These are phyloP conservation scores for Corapipo altera DNA, from an alignment of 2,113 vertebrate genomes.

Conservation along the genomic window DNA sequence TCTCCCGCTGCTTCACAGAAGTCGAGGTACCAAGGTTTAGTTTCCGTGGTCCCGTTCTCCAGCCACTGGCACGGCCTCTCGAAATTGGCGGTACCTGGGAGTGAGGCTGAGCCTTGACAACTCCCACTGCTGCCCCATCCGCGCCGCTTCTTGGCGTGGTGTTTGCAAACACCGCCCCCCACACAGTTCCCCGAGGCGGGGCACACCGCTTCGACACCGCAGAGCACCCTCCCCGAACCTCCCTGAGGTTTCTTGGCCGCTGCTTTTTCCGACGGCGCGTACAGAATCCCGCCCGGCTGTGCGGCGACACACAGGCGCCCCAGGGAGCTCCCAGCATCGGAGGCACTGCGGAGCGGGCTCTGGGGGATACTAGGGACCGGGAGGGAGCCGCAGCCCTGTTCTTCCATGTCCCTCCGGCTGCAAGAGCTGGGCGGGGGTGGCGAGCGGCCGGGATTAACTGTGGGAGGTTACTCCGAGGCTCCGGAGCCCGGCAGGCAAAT, in stretches of 20 bases:
- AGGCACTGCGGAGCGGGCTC: fast-evolving
- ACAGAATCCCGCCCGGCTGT: fast-evolving
- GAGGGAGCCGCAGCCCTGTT: not conserved
- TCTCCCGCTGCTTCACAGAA: not conserved
- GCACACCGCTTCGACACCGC: not conserved
- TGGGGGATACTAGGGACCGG: not conserved
- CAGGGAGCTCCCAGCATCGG: not conserved
- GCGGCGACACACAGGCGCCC: not conserved
- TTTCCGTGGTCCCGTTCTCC: not conserved
- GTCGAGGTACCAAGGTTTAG: not conserved
- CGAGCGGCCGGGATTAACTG: not conserved
- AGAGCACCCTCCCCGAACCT: not conserved
- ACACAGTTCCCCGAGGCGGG: not conserved
- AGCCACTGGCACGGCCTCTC: not conserved
- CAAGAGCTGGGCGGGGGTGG: not conserved
- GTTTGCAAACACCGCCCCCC: fast-evolving
- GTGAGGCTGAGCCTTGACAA: not conserved
- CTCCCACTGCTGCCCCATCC: not conserved
- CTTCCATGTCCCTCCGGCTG: not conserved
- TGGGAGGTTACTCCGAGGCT: not conserved
- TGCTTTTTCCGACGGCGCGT: not conserved
- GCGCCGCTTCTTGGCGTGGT: fast-evolving
- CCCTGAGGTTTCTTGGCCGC: not conserved
- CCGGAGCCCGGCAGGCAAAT: not conserved
- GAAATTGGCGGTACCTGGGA: fast-evolving